Percentiles rank a stretch among this genome's conserved stretches.
Evolutionary conservation across 2,113 vertebrate genomes (phyloP).

Genomic region (Tachycineta bicolor): DNA sequence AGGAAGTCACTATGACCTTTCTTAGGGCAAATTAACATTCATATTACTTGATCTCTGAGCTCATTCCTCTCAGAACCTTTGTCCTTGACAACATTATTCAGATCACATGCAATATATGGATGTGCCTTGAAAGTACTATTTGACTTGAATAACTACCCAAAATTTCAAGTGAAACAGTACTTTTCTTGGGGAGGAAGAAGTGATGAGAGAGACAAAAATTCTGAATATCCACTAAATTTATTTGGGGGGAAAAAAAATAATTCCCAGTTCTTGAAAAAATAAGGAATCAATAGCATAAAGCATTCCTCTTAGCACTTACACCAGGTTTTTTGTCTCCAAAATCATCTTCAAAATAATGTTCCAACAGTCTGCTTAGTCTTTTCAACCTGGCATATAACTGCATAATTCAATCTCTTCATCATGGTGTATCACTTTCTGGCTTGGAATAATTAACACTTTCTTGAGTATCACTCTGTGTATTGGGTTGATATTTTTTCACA

Average conservation of each 20-base stretch:
- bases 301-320: not conserved
- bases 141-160: not conserved
- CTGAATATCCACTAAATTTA: not conserved
- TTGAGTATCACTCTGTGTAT: not conserved
- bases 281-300: not conserved
- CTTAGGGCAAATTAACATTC: not conserved
- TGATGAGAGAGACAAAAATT: not conserved
- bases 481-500: not conserved
- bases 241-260: not conserved
- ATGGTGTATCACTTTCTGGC: not conserved
- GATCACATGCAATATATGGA: fast-evolving
- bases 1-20: not conserved
- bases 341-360: not conserved
- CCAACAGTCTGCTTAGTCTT: not conserved
- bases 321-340: not conserved
- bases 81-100: not conserved
- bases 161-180: not conserved
- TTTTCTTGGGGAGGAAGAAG: not conserved
- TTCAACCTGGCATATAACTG: not conserved
- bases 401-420: not conserved
- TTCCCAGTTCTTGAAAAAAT: not conserved
- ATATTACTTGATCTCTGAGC: not conserved
- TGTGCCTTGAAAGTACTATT: not conserved
- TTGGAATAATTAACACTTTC: not conserved
- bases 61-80: not conserved